Base-by-base conservation (phyloP, 2,888 invertebrate species). In the Neoscelio sp. region DNA sequence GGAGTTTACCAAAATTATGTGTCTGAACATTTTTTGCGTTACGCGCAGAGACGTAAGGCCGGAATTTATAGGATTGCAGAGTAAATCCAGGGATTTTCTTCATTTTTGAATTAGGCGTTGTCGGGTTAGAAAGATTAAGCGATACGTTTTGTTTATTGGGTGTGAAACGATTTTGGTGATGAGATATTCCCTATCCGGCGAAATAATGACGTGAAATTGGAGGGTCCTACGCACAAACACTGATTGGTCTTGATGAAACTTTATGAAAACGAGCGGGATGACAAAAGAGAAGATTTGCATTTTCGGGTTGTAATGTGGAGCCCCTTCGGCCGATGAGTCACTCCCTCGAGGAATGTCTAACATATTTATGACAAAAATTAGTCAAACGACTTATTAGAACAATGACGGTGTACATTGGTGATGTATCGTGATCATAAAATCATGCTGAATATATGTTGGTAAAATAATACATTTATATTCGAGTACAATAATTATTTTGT, bases 211-310 rank as follows among this genome's bases (percentile, higher is more conserved):
- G 44, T 40, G 13, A 64, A 56, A 77, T 64, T 70, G 76, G 76
- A 77, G 76, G 76, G 76, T 77, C 30, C 70, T 35, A 50, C 46
- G 26, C 44, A 15, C 76, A 70, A 77, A 77, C 76, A 70, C 76
- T 70, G 70, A 77, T 77, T 70, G 70, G 76, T 70, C 70, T 76
- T 68, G 76, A 76, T 76, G 76, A 76, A 76, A 76, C 76, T 76
- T 76, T 76, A 70, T 70, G 76, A 77, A 77, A 77, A 70, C 76
- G 70, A 70, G 70, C 76, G 38, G 64, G 70, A 70, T 77, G 70
- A 70, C 76, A 70, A 77, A 77, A 44, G 70, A 77, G 70, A 38
- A 70, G 70, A 77, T 77, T 77, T 77, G 76, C 76, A 76, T 76
- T 76, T 76, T 76, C 68, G 76, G 68, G 40, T 76, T 76, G 76